Percentiles rank a stretch among this genome's conserved stretches.
Evolutionary conservation across 2,888 invertebrate genomes (phyloP).

Genomic region (Archaeoteleia sp.): DNA sequence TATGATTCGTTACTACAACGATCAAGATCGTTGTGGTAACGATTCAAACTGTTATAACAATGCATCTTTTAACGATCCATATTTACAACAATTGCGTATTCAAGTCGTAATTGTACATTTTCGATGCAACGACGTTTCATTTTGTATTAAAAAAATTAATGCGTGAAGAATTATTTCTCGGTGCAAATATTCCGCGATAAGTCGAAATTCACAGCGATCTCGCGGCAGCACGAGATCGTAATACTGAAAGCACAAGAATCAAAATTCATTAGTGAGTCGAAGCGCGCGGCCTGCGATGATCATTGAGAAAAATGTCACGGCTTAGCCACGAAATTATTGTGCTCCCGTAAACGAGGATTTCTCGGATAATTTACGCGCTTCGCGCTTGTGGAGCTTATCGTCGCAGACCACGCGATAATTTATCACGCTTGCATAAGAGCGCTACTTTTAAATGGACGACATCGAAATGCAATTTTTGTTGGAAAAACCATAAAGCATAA

Average conservation of each 20-base stretch:
- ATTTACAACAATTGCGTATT: too few relatives aligned
- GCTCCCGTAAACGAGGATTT: conserved; percentile 43
- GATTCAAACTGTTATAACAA: too few relatives aligned
- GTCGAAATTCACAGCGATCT: conserved; percentile 51
- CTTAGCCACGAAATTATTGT: conserved; percentile 35
- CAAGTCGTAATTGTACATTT: background rate
- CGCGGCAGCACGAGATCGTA: conserved; percentile 54
- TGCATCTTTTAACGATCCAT: too few relatives aligned
- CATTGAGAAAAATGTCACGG: conserved; percentile 18
- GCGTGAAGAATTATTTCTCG: conserved; percentile 33
- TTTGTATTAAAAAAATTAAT: conserved; percentile 25
- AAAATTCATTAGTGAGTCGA: conserved; percentile 65
- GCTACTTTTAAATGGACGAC: conserved; percentile 37
- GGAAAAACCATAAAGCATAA: conserved; percentile 4
- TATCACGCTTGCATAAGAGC: conserved; percentile 46
- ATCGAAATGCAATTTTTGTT: conserved; percentile 21
- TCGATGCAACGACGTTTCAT: conserved; percentile 2
- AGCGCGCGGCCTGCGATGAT: conserved; percentile 56
- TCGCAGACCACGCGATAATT: conserved; percentile 54
- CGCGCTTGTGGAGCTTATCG: conserved; percentile 39
- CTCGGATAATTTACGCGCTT: conserved; percentile 36
- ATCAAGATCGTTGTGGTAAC: too few relatives aligned
- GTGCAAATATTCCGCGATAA: conserved; percentile 43
- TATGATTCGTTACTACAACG: too few relatives aligned
- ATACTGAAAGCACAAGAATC: conserved; percentile 70